Percentiles rank a stretch among this genome's conserved stretches.
These are phyloP conservation scores for Peromyscus attwateri DNA, from an alignment of 2,797 vertebrate species.

Conservation along the genomic window DNA sequence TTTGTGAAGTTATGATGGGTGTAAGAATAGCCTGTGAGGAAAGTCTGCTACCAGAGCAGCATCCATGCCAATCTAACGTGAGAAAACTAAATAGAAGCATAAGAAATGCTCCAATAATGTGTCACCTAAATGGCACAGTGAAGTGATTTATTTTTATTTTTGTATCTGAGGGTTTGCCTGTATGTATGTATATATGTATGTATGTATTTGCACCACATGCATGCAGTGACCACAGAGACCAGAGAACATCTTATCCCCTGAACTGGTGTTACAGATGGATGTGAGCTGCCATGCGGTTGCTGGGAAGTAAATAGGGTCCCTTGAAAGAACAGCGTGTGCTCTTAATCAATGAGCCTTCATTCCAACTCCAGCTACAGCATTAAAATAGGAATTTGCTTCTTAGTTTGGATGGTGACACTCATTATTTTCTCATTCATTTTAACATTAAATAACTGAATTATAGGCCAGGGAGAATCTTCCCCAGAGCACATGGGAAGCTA, in stretches of 20 bases:
- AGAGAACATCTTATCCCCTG: background rate
- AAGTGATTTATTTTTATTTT: background rate
- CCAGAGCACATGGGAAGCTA: background rate
- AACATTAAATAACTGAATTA: background rate
- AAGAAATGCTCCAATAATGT: background rate
- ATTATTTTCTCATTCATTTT: background rate
- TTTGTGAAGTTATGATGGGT: background rate
- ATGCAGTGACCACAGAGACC: background rate
- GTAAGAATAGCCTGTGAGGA: background rate
- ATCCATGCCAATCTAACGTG: background rate
- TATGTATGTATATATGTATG: background rate
- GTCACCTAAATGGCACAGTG: background rate
- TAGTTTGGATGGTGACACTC: background rate
- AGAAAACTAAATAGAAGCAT: background rate
- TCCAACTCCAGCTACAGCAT: background rate
- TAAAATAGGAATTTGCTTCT: background rate
- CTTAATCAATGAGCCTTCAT: background rate
- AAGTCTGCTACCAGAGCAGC: background rate
- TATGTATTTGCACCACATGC: background rate
- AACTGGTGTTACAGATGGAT: background rate
- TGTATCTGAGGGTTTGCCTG: background rate
- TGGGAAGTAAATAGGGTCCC: background rate
- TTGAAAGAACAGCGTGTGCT: background rate
- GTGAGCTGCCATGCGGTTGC: background rate
- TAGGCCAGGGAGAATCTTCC: too few species aligned